These are phyloP conservation scores for Yoshiicerus persimilis DNA, from an alignment of 1,140 invertebrate genomes.

Conservation along the genomic window DNA sequence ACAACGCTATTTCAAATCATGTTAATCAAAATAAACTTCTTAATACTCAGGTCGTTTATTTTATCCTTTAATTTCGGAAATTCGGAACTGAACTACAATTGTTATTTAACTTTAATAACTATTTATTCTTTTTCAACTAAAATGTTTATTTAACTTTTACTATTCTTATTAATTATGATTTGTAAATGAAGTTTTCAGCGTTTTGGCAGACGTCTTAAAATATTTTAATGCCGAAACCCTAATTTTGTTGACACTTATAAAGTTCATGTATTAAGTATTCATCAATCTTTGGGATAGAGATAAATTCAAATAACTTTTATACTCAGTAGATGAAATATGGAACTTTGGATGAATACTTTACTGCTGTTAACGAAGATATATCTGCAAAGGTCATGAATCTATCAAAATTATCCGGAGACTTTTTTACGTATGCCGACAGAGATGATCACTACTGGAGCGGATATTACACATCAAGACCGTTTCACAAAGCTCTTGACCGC, in stretches of 20 bases:
- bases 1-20: slow-evolving; percentile 88
- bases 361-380: slow-evolving; percentile 68
- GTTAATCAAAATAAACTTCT: slow-evolving; percentile 80
- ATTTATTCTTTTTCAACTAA: too few relatives aligned
- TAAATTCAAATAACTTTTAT: too few relatives aligned
- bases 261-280: too few relatives aligned
- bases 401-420: slow-evolving; percentile 88
- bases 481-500: slow-evolving; percentile 92
- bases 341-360: slow-evolving; percentile 92
- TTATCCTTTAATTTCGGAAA: too few relatives aligned
- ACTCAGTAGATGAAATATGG: slow-evolving; percentile 71
- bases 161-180: too few relatives aligned
- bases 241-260: too few relatives aligned
- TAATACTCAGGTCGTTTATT: slow-evolving; percentile 74
- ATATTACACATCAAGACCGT: slow-evolving; percentile 91
- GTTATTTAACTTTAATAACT: too few relatives aligned
- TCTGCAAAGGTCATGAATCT: slow-evolving; percentile 54
- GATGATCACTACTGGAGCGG: slow-evolving; percentile 99
- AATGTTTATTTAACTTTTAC: too few relatives aligned
- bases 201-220: neutral
- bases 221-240: neutral
- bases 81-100: neutral
- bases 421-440: slow-evolving; percentile 96
- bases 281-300: too few relatives aligned
- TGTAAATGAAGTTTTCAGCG: too few relatives aligned